Evolutionary conservation across 2,888 invertebrate species (phyloP), one percentile per base, ranked within the genome.

Genomic region (Busseola fusca): DNA sequence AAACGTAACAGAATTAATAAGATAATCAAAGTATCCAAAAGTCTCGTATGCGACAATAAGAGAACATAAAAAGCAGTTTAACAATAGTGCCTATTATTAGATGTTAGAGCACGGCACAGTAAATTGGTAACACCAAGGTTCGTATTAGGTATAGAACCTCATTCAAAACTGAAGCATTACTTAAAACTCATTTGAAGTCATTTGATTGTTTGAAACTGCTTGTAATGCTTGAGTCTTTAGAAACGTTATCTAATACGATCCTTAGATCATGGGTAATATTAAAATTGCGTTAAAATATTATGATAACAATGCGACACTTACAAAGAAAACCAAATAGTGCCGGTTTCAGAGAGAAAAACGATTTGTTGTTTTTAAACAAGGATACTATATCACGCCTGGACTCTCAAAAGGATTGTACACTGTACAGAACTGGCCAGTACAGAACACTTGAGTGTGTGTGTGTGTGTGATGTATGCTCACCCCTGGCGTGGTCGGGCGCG

Each of bases 401-500:
- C 0, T 42, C 42, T 16, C 16, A 14, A 5, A 16, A 42, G 42
- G 14, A 16, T 4, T 42, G 42, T 16, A 42, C 6, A 16, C 16
- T 14, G 14, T 16, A 16, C 42, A 42, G 14, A n/a, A n/a, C n/a
- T n/a, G n/a, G n/a, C n/a, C n/a, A 37, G 37, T 37, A 37, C 37
- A 9, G 5, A 16, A 42, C 42, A 16, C 2, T 16, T 42, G n/a
- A n/a, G n/a, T n/a, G n/a, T n/a, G 34, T 34, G 34, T 34, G 48
- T 21, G 48, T 21, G 21, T 12, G 4, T 4, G 56, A 30, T 34
- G 21, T n/a, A 64, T n/a, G n/a, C 74, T 74, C 30, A 71, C 71
- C 72, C 4, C 71, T 30, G 16, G 34, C 9, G 58, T 34, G 72
- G 16, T 71, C 72, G 45, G 68, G 78, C 25, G 69, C 69, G 58